Percentiles rank a stretch among this genome's conserved stretches.
These are phyloP conservation scores for Micoletzkya japonica DNA, from an alignment of 2,888 invertebrate genomes.

Conservation along the genomic window DNA sequence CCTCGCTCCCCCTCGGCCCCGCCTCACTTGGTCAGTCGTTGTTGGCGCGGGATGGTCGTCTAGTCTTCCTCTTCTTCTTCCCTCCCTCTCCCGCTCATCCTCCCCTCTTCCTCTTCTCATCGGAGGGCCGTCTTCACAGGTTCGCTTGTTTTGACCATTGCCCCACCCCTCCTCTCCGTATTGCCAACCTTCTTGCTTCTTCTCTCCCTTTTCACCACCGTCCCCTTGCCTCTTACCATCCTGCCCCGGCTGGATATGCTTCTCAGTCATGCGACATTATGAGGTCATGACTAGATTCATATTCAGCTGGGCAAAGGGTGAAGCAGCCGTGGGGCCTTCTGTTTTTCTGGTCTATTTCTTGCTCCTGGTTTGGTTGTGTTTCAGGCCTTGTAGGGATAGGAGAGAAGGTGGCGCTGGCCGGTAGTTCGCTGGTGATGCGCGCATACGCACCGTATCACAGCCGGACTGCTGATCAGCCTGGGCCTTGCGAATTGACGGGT, in stretches of 20 bases:
- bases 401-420: slow-evolving; percentile 10
- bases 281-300: slow-evolving; percentile 23
- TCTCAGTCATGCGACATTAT: slow-evolving; percentile 14
- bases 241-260: slow-evolving; percentile 18
- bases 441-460: neutral
- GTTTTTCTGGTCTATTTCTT: neutral
- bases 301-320: slow-evolving; percentile 25
- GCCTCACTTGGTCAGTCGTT: too few relatives aligned
- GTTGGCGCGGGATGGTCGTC: neutral
- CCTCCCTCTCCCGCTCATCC: neutral
- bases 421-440: slow-evolving; percentile 4
- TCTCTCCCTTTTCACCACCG: too few relatives aligned
- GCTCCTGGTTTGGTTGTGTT: neutral
- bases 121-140: neutral
- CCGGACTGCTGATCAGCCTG: neutral
- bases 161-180: too few relatives aligned
- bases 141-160: neutral
- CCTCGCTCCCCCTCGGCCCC: too few relatives aligned
- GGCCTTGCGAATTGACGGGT: neutral
- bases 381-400: neutral
- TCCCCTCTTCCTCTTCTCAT: neutral
- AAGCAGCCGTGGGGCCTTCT: neutral
- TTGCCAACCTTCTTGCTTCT: too few relatives aligned
- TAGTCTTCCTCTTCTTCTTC: neutral
- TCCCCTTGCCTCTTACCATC: too few relatives aligned